phyloP scores from a whole-genome alignment of 1,140 invertebrate species.

The Phenacoccus solenopsis region DNA sequence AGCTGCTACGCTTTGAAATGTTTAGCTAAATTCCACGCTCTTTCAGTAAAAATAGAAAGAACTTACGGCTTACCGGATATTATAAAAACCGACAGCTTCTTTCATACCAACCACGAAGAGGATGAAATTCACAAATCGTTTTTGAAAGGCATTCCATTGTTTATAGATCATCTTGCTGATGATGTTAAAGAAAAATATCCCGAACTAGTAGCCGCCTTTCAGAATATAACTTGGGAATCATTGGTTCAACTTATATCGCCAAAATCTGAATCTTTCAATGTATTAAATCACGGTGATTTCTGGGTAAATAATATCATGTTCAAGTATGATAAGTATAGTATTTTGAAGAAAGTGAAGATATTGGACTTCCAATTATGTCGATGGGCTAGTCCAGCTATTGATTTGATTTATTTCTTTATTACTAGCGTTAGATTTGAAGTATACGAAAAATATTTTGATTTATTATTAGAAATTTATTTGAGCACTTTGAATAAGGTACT shows the following conservation, averaged over 20 bases:
- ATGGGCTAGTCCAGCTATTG: background rate
- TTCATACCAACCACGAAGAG: background rate
- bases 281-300: constrained; percentile 59
- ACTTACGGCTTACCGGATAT: background rate
- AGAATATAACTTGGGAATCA: too few relatives aligned
- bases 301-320: constrained; percentile 66
- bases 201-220: background rate
- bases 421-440: background rate
- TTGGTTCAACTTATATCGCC: background rate
- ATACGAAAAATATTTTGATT: background rate
- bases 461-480: background rate
- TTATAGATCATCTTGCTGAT: background rate
- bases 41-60: background rate
- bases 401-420: background rate
- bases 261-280: constrained; percentile 43
- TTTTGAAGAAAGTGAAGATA: constrained; percentile 38
- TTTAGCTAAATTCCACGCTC: background rate
- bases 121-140: background rate
- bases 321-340: constrained; percentile 37
- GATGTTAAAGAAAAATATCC: background rate
- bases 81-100: background rate
- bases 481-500: background rate
- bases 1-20: background rate
- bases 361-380: background rate
- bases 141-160: background rate